A percentile compares a stretch with the other conserved stretches of the same genome.
Conservation (phyloP, 2,888 invertebrate species). For the Sepioteuthis lessoniana region DNA sequence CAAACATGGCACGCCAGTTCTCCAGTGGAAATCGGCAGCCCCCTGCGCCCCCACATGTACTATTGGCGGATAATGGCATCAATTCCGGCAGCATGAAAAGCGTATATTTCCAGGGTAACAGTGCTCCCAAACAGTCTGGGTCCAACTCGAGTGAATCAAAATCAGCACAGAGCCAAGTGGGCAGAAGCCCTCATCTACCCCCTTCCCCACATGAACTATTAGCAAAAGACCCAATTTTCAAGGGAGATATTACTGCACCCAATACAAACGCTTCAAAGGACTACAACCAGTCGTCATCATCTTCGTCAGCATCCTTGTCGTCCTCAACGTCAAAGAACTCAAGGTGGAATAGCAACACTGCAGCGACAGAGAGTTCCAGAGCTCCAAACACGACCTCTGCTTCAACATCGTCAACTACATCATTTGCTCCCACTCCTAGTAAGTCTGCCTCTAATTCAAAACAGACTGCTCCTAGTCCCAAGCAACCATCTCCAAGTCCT, state of each 20-base stretch:
- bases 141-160: conserved; percentile 6
- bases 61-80: conserved; percentile 46
- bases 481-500: conserved; percentile 39
- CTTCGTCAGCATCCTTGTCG: conserved; percentile 48
- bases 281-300: conserved; percentile 46
- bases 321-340: conserved; percentile 48
- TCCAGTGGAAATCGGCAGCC: conserved; percentile 43
- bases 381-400: conserved; percentile 37
- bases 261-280: conserved; percentile 37
- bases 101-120: conserved; percentile 38
- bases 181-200: conserved; percentile 45
- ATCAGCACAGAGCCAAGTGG: conserved; percentile 36
- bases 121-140: conserved; percentile 39
- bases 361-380: conserved; percentile 39
- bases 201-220: conserved; percentile 46
- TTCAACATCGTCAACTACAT: conserved; percentile 47
- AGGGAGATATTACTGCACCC: conserved; percentile 1
- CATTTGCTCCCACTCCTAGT: conserved; percentile 39
- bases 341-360: conserved; percentile 43
- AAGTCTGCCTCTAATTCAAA: conserved; percentile 37
- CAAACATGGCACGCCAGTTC: conserved; percentile 39
- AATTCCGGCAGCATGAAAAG: conserved; percentile 44
- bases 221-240: conserved; percentile 43
- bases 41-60: conserved; percentile 45
- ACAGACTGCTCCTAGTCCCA: conserved; percentile 24